Conservation (phyloP, 2,888 invertebrate species). For the Listrodromus nycthemerus region DNA sequence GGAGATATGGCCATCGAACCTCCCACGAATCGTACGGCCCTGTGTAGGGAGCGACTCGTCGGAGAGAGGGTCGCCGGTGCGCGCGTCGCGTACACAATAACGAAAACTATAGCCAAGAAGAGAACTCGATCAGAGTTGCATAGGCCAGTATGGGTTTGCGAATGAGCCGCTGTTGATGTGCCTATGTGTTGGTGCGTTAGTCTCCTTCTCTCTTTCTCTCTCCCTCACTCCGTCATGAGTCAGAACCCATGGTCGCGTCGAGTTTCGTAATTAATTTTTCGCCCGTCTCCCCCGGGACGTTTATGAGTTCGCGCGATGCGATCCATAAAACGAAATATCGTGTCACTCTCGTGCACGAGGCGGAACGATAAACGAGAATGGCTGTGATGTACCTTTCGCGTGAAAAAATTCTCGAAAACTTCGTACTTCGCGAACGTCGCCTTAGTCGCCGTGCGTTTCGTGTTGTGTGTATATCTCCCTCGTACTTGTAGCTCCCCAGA, state of each 20-base stretch:
- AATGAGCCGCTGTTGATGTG: not conserved
- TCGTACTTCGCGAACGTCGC: conserved; percentile 44
- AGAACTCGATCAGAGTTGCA: not conserved
- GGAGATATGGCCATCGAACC: not conserved
- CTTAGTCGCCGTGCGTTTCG: conserved; percentile 24
- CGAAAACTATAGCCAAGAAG: not conserved
- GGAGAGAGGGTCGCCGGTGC: conserved; percentile 6
- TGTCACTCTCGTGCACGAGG: conserved; percentile 58
- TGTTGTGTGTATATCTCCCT: conserved; percentile 31
- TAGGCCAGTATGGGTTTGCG: conserved; percentile 3
- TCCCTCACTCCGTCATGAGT: conserved; percentile 75
- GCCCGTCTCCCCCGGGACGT: conserved; percentile 41
- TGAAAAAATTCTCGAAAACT: conserved; percentile 44
- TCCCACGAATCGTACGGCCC: not conserved
- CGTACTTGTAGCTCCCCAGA: conserved; percentile 25
- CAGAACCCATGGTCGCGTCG: conserved; percentile 78
- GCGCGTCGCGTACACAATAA: not conserved
- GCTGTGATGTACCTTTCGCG: conserved; percentile 39
- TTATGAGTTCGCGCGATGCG: conserved; percentile 56
- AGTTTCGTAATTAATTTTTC: conserved; percentile 77
- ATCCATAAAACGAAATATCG: conserved; percentile 61
- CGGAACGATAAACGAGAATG: conserved; percentile 51
- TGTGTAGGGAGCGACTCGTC: not conserved
- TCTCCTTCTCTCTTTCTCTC: conserved; percentile 34
- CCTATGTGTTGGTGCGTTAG: conserved; percentile 49